Conservation (phyloP, 2,797 vertebrate species). For the Pterois miles region DNA sequence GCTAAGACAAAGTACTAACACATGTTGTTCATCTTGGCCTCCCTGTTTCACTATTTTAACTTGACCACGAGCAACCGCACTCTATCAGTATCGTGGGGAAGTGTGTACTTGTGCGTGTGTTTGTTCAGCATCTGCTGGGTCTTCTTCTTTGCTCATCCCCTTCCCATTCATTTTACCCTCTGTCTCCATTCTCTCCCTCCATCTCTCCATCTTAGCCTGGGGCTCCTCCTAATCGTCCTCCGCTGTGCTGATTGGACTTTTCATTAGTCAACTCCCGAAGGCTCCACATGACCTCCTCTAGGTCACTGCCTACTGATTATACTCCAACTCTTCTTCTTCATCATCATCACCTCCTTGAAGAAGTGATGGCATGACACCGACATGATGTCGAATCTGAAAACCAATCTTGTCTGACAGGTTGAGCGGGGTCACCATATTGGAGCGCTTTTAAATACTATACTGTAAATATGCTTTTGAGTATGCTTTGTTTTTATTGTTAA, state of each 20-base stretch:
- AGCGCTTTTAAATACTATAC: constrained; percentile 14
- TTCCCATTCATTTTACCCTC: constrained; percentile 56
- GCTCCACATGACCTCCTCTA: constrained; percentile 77
- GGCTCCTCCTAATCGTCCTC: constrained; percentile 80
- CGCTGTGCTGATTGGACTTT: constrained; percentile 82
- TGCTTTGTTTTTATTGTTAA: constrained; percentile 19
- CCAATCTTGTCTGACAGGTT: constrained; percentile 21
- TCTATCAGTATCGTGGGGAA: constrained; percentile 32
- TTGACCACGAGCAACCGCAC: constrained; percentile 51
- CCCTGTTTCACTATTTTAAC: constrained; percentile 41
- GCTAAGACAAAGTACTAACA: constrained; percentile 63
- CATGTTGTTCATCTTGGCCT: constrained; percentile 55
- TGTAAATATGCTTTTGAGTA: constrained; percentile 12
- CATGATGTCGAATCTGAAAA: constrained; percentile 27
- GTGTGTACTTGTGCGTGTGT: constrained; percentile 23
- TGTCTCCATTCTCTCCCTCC: constrained; percentile 54
- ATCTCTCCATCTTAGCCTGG: constrained; percentile 73
- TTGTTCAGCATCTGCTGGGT: constrained; percentile 11
- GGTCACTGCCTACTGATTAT: constrained; percentile 84
- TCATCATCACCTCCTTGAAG: constrained; percentile 59
- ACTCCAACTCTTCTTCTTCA: constrained; percentile 38
- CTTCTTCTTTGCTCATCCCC: constrained; percentile 52
- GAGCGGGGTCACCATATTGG: constrained; percentile 21
- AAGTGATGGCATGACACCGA: constrained; percentile 55
- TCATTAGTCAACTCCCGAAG: constrained; percentile 83